Evolutionary conservation across 2,888 invertebrate species (phyloP).

Genomic region (Iselma pallidipennis): DNA sequence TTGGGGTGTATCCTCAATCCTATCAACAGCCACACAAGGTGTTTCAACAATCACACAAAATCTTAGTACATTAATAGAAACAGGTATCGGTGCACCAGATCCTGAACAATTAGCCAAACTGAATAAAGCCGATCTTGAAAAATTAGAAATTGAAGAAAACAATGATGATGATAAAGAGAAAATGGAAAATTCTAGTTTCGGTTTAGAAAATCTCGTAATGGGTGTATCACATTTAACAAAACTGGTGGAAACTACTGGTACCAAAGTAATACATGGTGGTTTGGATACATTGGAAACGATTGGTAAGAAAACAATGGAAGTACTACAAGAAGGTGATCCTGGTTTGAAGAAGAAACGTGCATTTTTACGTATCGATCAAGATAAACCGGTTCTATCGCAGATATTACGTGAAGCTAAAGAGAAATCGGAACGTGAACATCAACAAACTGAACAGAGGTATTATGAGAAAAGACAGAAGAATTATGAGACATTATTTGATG

Average conservation of each 20-base stretch:
- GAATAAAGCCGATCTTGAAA: constrained; percentile 44
- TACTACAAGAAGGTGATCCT: constrained; percentile 90
- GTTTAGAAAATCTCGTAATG: constrained; percentile 68
- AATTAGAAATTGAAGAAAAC: constrained; percentile 10
- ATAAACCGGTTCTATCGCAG: constrained; percentile 68
- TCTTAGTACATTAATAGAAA: constrained; percentile 75
- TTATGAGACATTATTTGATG: constrained; percentile 83
- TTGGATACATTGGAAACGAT: constrained; percentile 89
- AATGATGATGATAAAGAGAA: constrained; percentile 1
- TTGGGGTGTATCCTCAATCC: constrained; percentile 75
- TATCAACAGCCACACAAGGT: constrained; percentile 76
- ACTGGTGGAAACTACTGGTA: constrained; percentile 68
- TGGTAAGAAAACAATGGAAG: constrained; percentile 94
- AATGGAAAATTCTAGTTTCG: constrained; percentile 46
- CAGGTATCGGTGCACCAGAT: constrained; percentile 80
- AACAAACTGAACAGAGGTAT: constrained; percentile 55
- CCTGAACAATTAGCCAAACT: constrained; percentile 75
- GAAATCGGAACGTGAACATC: constrained; percentile 64
- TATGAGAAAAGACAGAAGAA: constrained; percentile 62
- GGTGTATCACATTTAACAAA: constrained; percentile 67
- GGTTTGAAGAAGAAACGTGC: constrained; percentile 79
- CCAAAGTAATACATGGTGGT: constrained; percentile 73
- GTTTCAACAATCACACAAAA: constrained; percentile 82
- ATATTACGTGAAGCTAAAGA: constrained; percentile 72
- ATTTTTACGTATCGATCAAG: constrained; percentile 63